Base-by-base conservation (phyloP, 2,888 invertebrate genomes). In the Apoderus coryli region DNA sequence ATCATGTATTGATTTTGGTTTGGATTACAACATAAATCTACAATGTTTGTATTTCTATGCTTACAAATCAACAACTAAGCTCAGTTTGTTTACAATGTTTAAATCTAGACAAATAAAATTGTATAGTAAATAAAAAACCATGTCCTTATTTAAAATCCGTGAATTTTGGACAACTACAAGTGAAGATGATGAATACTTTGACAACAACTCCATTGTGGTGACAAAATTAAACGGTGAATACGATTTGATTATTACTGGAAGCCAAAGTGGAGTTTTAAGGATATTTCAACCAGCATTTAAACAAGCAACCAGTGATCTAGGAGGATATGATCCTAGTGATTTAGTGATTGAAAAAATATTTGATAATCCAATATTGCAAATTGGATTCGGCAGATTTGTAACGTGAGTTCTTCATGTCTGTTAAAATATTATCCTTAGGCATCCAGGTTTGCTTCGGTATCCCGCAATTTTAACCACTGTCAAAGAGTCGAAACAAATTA, bases 81-180 rank as follows among this genome's bases (percentile, higher is more conserved):
- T n/a, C n/a, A n/a, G n/a, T n/a, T n/a, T n/a, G n/a, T n/a, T n/a
- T n/a, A n/a, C n/a, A n/a, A n/a, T n/a, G n/a, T n/a, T n/a, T n/a
- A n/a, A n/a, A n/a, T n/a, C n/a, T n/a, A n/a, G n/a, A n/a, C n/a
- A n/a, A n/a, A n/a, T n/a, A n/a, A n/a, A n/a, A n/a, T n/a, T n/a
- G n/a, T n/a, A n/a, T n/a, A n/a, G n/a, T n/a, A n/a, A n/a, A n/a
- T n/a, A n/a, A n/a, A n/a, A n/a, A n/a, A n/a, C n/a, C n/a, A 95
- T 95, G 95, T 93, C 93, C 3, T 63, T 95, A 46, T 95, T 95
- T 53, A 89, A 86, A 65, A 72, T 80, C 6, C 73, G 84, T 49
- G 79, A 80, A 46, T 85, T 86, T 75, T 95, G 93, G 90, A 68
- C 75, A 10, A 75, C 77, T 9, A 65, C 69, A 29, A 78, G 76